phyloP scores from a whole-genome alignment of 2,888 invertebrate genomes.

The Oscheius onirici region DNA sequence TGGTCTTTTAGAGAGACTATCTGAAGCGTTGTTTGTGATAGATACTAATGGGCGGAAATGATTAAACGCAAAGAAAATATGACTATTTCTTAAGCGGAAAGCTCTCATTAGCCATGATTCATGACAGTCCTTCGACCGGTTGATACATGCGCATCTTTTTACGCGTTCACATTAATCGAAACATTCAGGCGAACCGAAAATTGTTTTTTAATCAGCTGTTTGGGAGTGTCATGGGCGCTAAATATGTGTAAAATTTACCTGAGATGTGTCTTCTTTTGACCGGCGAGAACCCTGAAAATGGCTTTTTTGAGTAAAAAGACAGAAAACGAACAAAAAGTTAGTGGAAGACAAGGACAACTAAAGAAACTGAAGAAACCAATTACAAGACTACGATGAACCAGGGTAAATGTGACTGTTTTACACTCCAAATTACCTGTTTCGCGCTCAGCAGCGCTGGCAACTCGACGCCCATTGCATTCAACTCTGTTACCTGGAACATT shows the following conservation, averaged over 20 bases:
- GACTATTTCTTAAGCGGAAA: neutral
- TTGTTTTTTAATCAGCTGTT: neutral
- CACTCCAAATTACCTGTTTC: conserved; percentile 29
- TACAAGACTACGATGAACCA: neutral
- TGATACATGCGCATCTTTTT: conserved; percentile 6
- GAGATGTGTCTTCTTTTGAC: conserved; percentile 12
- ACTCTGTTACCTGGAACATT: conserved; percentile 29
- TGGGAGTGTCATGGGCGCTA: neutral
- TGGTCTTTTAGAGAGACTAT: conserved; percentile 52
- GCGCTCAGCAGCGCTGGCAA: conserved; percentile 23
- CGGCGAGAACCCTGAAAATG: conserved; percentile 14
- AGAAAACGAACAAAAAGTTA: neutral
- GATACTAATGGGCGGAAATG: neutral
- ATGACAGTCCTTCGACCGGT: conserved; percentile 13
- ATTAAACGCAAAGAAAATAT: neutral
- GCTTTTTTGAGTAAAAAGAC: neutral
- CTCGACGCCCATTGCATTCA: conserved; percentile 33
- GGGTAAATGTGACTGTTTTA: conserved; percentile 21
- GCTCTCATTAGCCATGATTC: conserved; percentile 18
- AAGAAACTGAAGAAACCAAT: neutral
- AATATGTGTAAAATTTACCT: neutral
- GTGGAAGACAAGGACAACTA: neutral
- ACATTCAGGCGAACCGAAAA: conserved; percentile 15
- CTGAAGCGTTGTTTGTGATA: conserved; percentile 20
- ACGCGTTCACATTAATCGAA: conserved; percentile 26